Evolutionary conservation across 2,797 vertebrate genomes (phyloP).

Genomic region (Galagoides demidoff): DNA sequence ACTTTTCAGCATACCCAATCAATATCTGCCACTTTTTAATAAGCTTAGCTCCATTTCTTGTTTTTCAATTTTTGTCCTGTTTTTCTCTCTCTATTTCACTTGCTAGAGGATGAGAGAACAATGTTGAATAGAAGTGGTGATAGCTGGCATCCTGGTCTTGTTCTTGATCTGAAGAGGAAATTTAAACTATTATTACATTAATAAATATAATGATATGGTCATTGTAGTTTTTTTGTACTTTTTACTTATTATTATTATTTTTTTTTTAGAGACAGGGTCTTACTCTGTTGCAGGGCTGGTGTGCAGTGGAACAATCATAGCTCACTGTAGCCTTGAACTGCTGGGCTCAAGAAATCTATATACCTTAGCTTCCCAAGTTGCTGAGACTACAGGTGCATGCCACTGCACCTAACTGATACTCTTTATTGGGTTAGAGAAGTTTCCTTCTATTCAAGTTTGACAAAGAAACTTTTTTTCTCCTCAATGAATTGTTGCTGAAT

Average conservation of each 20-base stretch:
- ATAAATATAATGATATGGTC: not conserved
- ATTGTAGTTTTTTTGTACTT: not conserved
- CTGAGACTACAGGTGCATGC: no score
- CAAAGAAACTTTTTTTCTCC: not conserved
- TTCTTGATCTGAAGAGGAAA: not conserved
- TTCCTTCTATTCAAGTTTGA: not conserved
- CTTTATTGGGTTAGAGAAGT: not conserved
- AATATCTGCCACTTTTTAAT: not conserved
- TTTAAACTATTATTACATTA: not conserved
- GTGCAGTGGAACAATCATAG: no score
- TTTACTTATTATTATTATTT: not conserved
- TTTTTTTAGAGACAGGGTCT: no score
- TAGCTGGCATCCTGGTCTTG: no score
- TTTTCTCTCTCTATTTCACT: not conserved
- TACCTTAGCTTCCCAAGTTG: no score
- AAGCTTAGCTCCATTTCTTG: not conserved
- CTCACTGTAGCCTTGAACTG: no score
- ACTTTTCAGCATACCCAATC: not conserved
- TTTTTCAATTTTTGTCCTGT: not conserved
- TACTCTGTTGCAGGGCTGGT: no score
- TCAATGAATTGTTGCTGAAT: not conserved
- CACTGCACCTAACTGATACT: no score
- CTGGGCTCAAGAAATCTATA: no score
- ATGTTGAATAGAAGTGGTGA: not conserved
- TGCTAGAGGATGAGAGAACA: no score